A percentile compares a stretch with the other conserved stretches of the same genome.
Evolutionary conservation across 2,797 vertebrate species (phyloP).

Genomic region (Xenopus petersii): DNA sequence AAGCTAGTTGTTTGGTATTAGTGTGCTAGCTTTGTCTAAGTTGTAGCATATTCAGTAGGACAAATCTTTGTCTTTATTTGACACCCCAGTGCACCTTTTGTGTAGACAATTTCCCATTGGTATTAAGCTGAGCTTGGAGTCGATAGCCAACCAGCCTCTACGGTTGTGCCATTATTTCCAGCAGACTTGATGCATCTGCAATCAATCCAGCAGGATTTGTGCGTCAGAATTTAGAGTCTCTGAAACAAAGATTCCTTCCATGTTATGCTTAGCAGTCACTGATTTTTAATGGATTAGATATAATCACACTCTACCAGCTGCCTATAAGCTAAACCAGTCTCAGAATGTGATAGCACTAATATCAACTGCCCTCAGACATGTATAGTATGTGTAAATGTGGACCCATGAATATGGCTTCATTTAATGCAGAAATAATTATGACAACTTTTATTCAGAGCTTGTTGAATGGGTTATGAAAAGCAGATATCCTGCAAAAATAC

Average conservation of each 20-base stretch:
- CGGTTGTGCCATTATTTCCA: constrained; percentile 74
- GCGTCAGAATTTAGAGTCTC: constrained; percentile 56
- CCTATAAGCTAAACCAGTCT: constrained; percentile 47
- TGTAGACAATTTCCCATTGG: constrained; percentile 80
- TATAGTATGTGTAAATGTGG: too few relatives aligned
- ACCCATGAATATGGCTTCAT: too few relatives aligned
- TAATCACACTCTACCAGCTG: constrained; percentile 63
- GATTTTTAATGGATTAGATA: constrained; percentile 62
- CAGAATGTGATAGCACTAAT: constrained; percentile 48
- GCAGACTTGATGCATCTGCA: constrained; percentile 74
- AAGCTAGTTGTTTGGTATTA: constrained; percentile 81
- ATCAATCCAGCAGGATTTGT: constrained; percentile 74
- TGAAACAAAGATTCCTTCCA: constrained; percentile 60
- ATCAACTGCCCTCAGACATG: not conserved
- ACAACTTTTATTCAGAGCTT: too few relatives aligned
- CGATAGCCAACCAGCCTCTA: constrained; percentile 66
- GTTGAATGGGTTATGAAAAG: too few relatives aligned
- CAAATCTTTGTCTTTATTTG: constrained; percentile 83
- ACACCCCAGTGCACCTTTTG: constrained; percentile 95
- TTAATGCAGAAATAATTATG: too few relatives aligned
- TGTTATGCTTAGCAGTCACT: constrained; percentile 51
- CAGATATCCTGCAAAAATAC: too few relatives aligned
- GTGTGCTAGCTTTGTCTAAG: constrained; percentile 78
- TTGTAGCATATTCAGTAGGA: constrained; percentile 68
- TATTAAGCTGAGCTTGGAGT: constrained; percentile 67